A percentile compares a stretch with the other conserved stretches of the same genome.
Evolutionary conservation across 2,888 invertebrate species (phyloP).

Genomic region (Corythucha ciliata): DNA sequence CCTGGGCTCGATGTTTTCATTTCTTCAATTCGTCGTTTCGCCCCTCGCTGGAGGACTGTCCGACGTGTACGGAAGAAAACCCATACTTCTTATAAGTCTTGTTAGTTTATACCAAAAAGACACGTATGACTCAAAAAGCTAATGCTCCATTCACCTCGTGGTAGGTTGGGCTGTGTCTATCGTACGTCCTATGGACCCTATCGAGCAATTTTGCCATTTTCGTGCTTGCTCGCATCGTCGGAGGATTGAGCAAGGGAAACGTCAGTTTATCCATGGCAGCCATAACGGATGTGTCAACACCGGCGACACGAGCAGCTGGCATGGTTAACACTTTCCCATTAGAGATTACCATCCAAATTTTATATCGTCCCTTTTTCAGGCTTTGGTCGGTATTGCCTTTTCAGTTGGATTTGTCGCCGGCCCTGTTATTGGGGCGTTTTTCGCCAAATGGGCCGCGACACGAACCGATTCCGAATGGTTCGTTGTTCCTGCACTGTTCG

Average conservation of each 20-base stretch:
- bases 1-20: slow-evolving; percentile 91
- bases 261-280: slow-evolving; percentile 91
- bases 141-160: too few species aligned
- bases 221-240: slow-evolving; percentile 83
- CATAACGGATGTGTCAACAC: slow-evolving; percentile 80
- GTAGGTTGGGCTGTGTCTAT: slow-evolving; percentile 75
- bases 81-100: slow-evolving; percentile 72
- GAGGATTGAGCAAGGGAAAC: slow-evolving; percentile 94
- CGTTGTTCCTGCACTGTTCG: slow-evolving; percentile 68
- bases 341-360: too few species aligned
- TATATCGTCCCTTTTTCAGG: slow-evolving; percentile 57
- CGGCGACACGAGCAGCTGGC: slow-evolving; percentile 77
- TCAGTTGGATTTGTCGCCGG: slow-evolving; percentile 96
- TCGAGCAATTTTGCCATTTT: slow-evolving; percentile 82
- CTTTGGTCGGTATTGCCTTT: slow-evolving; percentile 94
- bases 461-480: slow-evolving; percentile 58
- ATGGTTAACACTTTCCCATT: slow-evolving; percentile 65
- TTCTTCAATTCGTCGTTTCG: slow-evolving; percentile 87
- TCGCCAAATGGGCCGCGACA: slow-evolving; percentile 58
- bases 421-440: slow-evolving; percentile 86
- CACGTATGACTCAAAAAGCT: slow-evolving; percentile 3
- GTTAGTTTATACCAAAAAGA: slow-evolving; percentile 53
- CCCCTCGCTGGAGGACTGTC: slow-evolving; percentile 91
- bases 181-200: slow-evolving; percentile 82
- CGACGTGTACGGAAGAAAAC: slow-evolving; percentile 88